Percentiles rank a stretch among this genome's conserved stretches.
These are phyloP conservation scores for Narcine bancroftii DNA, from an alignment of 2,113 vertebrate genomes.

Conservation along the genomic window DNA sequence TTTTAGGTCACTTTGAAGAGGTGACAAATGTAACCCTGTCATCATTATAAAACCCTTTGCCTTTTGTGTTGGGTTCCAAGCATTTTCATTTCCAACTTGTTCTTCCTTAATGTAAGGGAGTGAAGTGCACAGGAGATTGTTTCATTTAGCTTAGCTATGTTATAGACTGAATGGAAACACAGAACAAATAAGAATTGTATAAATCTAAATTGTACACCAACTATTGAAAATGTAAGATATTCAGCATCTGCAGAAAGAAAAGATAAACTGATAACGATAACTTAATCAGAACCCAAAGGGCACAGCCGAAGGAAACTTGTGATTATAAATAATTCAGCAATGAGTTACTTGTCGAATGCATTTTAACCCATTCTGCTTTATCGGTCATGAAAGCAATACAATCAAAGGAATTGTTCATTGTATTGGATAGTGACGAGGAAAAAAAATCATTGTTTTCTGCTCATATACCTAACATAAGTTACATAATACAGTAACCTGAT, in stretches of 20 bases:
- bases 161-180: not conserved
- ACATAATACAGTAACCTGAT: not conserved
- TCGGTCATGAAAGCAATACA: not conserved
- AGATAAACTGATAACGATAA: not conserved
- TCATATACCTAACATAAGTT: not conserved
- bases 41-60: not conserved
- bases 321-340: too few relatives aligned
- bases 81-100: not conserved
- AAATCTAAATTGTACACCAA: not conserved
- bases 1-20: not conserved
- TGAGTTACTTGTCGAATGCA: not conserved
- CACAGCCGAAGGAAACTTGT: not conserved
- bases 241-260: not conserved
- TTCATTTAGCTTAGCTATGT: not conserved
- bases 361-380: not conserved
- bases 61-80: not conserved
- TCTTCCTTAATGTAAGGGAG: not conserved
- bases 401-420: too few relatives aligned
- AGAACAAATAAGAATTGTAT: not conserved
- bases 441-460: not conserved
- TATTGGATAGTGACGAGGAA: too few relatives aligned
- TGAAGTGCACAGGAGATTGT: not conserved
- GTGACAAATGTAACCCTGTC: not conserved
- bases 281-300: not conserved
- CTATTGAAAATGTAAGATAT: not conserved